A percentile compares a stretch with the other conserved stretches of the same genome.
phyloP scores from a whole-genome alignment of 2,113 vertebrate species.

The Scalopus aquaticus region DNA sequence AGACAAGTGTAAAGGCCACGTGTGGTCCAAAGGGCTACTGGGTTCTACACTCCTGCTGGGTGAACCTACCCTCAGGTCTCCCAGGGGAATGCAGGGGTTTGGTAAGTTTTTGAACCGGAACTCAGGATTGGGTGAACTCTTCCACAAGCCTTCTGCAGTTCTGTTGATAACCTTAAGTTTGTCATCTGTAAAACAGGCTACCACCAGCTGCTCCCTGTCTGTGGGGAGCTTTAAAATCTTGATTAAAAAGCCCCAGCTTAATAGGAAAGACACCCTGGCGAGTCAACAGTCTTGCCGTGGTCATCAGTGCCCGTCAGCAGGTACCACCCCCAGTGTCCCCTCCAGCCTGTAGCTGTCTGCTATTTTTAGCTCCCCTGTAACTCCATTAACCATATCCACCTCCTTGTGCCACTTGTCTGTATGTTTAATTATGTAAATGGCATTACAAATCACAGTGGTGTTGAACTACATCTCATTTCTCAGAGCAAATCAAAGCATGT shows the following conservation, averaged over 20 bases:
- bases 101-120: neutral
- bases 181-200: slow-evolving; percentile 18
- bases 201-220: slow-evolving; percentile 12
- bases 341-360: neutral
- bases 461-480: slow-evolving; percentile 66
- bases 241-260: slow-evolving; percentile 47
- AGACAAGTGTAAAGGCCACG: neutral
- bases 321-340: neutral
- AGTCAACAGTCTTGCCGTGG: neutral
- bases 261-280: neutral
- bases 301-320: slow-evolving; percentile 35
- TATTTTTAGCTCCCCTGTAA: slow-evolving; percentile 61
- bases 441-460: slow-evolving; percentile 66
- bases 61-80: neutral
- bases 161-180: slow-evolving; percentile 26
- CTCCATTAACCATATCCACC: slow-evolving; percentile 48
- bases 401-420: slow-evolving; percentile 27
- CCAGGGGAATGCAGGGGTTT: neutral
- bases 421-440: slow-evolving; percentile 73
- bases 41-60: neutral
- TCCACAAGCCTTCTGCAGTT: neutral
- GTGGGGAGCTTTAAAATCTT: neutral
- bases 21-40: neutral
- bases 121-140: neutral
- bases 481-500: slow-evolving; percentile 61